Percentiles rank a stretch among this genome's conserved stretches.
Conservation (phyloP, 2,113 vertebrate genomes). For the Boulengeromyrus knoepffleri region DNA sequence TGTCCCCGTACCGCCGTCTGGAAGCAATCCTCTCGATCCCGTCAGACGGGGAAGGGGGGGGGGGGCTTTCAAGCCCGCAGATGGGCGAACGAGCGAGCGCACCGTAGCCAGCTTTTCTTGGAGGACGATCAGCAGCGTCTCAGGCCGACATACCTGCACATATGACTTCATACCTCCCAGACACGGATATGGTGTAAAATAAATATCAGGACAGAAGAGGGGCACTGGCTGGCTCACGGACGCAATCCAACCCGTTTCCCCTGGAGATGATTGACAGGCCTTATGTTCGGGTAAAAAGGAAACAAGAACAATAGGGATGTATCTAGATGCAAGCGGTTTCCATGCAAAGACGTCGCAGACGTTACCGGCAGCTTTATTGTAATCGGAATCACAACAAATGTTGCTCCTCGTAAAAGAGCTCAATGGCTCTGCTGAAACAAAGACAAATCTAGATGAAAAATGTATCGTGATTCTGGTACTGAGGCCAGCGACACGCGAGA, state of each 20-base stretch:
- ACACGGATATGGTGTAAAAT: neutral
- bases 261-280: neutral
- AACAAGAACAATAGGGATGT: neutral
- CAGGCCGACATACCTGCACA: neutral
- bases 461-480: neutral
- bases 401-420: neutral
- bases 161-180: neutral
- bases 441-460: neutral
- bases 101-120: conserved; percentile 7
- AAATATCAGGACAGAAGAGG: neutral
- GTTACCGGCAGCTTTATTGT: neutral
- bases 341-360: neutral
- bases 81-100: neutral
- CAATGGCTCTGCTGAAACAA: neutral
- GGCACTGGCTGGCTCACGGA: neutral
- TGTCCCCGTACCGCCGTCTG: conserved; percentile 11
- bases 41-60: neutral
- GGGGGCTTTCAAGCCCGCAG: neutral
- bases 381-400: neutral
- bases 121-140: neutral
- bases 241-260: neutral
- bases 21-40: conserved; percentile 20
- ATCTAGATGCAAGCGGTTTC: neutral
- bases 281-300: neutral
- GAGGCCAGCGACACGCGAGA: neutral